These are phyloP conservation scores for Planiliza haematocheilus DNA, from an alignment of 2,113 vertebrate species.

Conservation along the genomic window DNA sequence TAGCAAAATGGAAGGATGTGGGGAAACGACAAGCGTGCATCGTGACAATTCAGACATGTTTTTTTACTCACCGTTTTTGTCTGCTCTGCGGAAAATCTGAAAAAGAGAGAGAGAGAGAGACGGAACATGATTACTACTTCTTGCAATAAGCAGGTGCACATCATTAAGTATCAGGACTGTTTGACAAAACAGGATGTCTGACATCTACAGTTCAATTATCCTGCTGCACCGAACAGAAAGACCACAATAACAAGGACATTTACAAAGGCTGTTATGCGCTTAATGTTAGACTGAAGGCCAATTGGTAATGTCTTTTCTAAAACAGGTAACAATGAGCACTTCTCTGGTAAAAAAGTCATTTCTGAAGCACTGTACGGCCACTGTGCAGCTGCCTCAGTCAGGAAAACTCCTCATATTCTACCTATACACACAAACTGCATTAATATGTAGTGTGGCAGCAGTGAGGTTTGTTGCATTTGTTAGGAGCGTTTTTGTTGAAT, in stretches of 20 bases:
- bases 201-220: background rate
- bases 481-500: background rate
- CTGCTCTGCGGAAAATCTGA: slow-evolving; percentile 85
- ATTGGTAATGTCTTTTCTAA: slow-evolving; percentile 2
- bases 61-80: slow-evolving; percentile 84
- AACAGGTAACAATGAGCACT: slow-evolving; percentile 1
- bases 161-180: slow-evolving; percentile 19
- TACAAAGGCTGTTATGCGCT: slow-evolving; percentile 3
- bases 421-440: background rate
- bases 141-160: slow-evolving; percentile 19
- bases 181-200: slow-evolving; percentile 11
- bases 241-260: background rate
- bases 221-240: slow-evolving; percentile 5
- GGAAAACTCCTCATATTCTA: background rate
- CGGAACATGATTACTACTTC: slow-evolving; percentile 29
- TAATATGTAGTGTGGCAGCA: too few species aligned
- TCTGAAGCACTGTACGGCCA: background rate
- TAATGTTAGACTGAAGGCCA: slow-evolving; percentile 16
- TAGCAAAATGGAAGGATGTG: slow-evolving; percentile 4
- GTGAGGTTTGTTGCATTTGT: background rate
- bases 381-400: background rate
- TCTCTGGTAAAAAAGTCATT: slow-evolving; percentile 18
- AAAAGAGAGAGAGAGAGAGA: slow-evolving; percentile 32
- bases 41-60: slow-evolving; percentile 27
- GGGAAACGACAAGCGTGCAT: slow-evolving; percentile 14